A percentile compares a stretch with the other conserved stretches of the same genome.
These are phyloP conservation scores for Psettodes erumei DNA, from an alignment of 2,113 vertebrate species.

Conservation along the genomic window DNA sequence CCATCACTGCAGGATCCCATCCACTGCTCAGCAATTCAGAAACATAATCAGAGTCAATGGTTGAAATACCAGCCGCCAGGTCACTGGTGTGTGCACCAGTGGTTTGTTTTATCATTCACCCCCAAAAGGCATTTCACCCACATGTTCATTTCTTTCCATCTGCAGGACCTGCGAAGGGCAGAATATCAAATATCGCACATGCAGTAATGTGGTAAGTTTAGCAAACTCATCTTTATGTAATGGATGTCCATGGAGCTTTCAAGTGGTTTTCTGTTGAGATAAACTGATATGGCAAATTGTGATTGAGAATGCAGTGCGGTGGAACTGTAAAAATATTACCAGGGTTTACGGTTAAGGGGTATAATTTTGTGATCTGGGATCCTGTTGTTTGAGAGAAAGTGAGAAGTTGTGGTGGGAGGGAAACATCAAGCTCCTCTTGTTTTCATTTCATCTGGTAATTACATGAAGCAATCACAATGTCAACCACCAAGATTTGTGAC, in stretches of 20 bases:
- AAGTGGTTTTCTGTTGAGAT: slow-evolving; percentile 32
- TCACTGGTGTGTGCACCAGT: slow-evolving; percentile 42
- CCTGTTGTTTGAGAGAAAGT: slow-evolving; percentile 30
- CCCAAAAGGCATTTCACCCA: slow-evolving; percentile 38
- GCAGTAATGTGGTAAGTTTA: slow-evolving; percentile 96
- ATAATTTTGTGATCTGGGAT: slow-evolving; percentile 10
- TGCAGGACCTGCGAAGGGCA: slow-evolving; percentile 93
- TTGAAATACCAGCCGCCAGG: slow-evolving; percentile 42
- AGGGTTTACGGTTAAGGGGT: slow-evolving; percentile 5
- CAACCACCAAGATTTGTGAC: background rate
- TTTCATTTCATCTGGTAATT: slow-evolving; percentile 29
- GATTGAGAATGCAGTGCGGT: slow-evolving; percentile 19
- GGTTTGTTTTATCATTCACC: slow-evolving; percentile 61
- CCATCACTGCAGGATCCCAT: slow-evolving; percentile 19
- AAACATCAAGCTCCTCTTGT: background rate
- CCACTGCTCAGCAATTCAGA: slow-evolving; percentile 14
- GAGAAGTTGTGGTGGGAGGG: background rate
- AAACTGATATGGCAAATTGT: slow-evolving; percentile 23
- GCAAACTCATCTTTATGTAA: slow-evolving; percentile 53
- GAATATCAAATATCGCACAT: slow-evolving; percentile 97
- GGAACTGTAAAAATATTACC: slow-evolving; percentile 33
- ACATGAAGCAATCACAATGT: background rate
- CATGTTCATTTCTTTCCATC: slow-evolving; percentile 52
- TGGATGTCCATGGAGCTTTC: slow-evolving; percentile 37
- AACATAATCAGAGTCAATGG: slow-evolving; percentile 11